Evolutionary conservation across 92 coral and sea anemone species (phyloP).

Genomic region (Epizoanthus fatuus): DNA sequence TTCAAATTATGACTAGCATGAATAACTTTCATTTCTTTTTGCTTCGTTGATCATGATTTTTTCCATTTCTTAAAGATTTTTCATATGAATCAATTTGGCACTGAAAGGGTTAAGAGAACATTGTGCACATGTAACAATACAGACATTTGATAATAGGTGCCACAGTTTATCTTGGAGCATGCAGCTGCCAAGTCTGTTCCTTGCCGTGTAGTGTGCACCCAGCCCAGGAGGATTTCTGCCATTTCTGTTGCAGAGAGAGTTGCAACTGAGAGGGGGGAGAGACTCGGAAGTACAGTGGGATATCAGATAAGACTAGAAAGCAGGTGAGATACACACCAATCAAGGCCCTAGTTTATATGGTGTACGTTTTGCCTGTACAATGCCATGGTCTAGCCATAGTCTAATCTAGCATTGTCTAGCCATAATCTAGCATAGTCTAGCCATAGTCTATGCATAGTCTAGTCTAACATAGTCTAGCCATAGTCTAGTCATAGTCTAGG

Average conservation of each 20-base stretch:
- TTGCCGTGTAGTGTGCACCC: conserved; percentile 96
- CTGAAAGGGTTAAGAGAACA: no score
- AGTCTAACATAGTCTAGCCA: no score
- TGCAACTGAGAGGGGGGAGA: conserved; percentile 94
- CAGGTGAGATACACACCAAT: conserved; percentile 68
- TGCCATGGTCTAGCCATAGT: background rate
- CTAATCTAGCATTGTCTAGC: background rate
- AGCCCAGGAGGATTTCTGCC: conserved; percentile 99
- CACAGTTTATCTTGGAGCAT: conserved; percentile 92
- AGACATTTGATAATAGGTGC: conserved; percentile 66
- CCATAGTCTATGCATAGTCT: no score
- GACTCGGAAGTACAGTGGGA: conserved; percentile 95
- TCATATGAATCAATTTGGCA: no score
- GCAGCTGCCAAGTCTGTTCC: conserved; percentile 72
- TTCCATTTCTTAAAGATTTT: no score
- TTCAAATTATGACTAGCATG: no score
- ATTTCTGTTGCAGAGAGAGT: conserved; percentile 98
- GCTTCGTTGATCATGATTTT: no score
- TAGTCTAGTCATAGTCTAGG: no score
- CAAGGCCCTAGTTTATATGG: background rate
- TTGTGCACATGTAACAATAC: background rate
- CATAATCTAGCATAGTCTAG: background rate
- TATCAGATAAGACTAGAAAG: conserved; percentile 97
- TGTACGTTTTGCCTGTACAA: background rate
- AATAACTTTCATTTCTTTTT: no score